Base-by-base conservation (phyloP, 2,888 invertebrate genomes). In the Aplocera efformata region DNA sequence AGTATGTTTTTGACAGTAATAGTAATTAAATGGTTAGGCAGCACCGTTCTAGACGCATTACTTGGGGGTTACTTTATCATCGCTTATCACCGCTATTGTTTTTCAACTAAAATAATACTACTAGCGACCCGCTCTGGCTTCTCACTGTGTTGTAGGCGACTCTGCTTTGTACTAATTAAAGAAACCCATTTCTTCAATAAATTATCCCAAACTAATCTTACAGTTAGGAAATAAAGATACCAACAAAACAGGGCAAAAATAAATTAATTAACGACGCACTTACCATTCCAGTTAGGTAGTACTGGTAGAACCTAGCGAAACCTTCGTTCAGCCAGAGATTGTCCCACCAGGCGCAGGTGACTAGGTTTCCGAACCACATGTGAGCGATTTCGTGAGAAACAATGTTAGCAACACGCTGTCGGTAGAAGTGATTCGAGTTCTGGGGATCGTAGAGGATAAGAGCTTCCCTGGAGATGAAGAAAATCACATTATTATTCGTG, bases 361-460 rank as follows among this genome's bases (percentile, higher is more conserved):
- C 92, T 9, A 93, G 79, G 64, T 94, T 93, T 4, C 95, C 95
- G 56, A 95, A 94, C 94, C 95, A 95, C 89, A 93, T 93, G 68
- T 96, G 96, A 1, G 94, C 91, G 34, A 95, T 72, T 72, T 96
- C 96, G 62, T 96, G 96, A 0, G 93, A 89, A 3, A 94, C 88
- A 1, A 92, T 91, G 10, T 91, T 89, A 1, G 92, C 91, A 1
- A 94, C 89, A 32, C 89, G 84, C 57, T 94, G 92, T 54, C 90
- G 90, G 49, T 91, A 90, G 51, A 82, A 86, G 22, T 91, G 83
- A 13, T 91, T 88, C 0, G 88, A 74, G 46, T 89, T 78, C 0
- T 46, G 9, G 4, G 74, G 66, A 26, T 90, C 85, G 51, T 79
- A 89, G 1, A 93, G 68, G 26, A 93, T 77, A 1, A 89, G 72